phyloP scores from a whole-genome alignment of 2,113 vertebrate genomes.

The Gracilinanus agilis region DNA sequence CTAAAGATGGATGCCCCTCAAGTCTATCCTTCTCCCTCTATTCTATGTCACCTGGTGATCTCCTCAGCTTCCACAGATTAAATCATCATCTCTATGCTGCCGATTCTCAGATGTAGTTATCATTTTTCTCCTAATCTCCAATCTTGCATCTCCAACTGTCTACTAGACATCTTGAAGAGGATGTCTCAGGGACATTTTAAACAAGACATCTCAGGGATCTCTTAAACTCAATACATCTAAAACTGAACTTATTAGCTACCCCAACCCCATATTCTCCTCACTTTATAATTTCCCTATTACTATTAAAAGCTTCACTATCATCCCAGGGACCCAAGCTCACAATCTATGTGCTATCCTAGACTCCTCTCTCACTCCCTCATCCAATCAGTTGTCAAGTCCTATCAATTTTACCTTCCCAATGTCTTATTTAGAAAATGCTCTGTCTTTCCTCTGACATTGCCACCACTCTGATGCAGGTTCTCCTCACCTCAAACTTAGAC shows the following conservation, averaged over 20 bases:
- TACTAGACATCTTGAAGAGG: neutral
- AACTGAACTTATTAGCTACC: neutral
- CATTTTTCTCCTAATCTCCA: neutral
- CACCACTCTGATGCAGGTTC: neutral
- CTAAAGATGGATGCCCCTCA: neutral
- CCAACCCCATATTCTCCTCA: neutral
- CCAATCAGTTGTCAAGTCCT: neutral
- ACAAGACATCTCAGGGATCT: neutral
- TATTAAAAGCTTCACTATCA: neutral
- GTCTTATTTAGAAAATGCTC: neutral
- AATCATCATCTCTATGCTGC: neutral
- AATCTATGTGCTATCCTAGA: neutral
- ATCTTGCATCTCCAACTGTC: neutral
- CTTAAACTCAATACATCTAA: neutral
- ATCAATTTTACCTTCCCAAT: neutral
- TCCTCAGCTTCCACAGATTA: neutral
- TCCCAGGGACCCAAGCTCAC: neutral
- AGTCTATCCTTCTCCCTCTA: neutral
- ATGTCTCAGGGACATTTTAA: neutral
- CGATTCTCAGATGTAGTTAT: neutral
- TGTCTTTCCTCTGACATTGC: neutral
- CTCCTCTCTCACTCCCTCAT: neutral
- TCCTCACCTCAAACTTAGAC: neutral
- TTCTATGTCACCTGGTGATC: neutral
- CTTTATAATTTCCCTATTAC: neutral